Percentiles rank a stretch among this genome's conserved stretches.
These are phyloP conservation scores for Daubentonia madagascariensis DNA, from an alignment of 2,113 vertebrate genomes.

Conservation along the genomic window DNA sequence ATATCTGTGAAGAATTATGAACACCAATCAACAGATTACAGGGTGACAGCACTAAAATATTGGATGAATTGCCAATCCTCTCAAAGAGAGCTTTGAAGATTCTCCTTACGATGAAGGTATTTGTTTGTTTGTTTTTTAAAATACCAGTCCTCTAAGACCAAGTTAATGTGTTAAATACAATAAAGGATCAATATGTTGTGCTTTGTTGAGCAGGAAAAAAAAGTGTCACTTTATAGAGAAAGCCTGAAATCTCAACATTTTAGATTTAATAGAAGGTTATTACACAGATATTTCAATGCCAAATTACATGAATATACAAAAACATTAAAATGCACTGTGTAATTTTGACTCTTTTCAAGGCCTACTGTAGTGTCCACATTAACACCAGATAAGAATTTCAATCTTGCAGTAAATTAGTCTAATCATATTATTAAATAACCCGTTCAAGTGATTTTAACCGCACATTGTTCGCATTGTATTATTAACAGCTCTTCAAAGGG, in stretches of 20 bases:
- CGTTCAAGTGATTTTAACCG: slow-evolving; percentile 47
- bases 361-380: neutral
- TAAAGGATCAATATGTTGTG: neutral
- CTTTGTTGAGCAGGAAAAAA: neutral
- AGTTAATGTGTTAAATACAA: neutral
- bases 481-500: slow-evolving; percentile 59
- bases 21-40: slow-evolving; percentile 72
- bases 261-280: slow-evolving; percentile 26
- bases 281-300: neutral
- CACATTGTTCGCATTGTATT: slow-evolving; percentile 45
- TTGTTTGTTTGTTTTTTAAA: neutral
- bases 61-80: slow-evolving; percentile 45
- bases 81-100: neutral
- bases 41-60: slow-evolving; percentile 45
- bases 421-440: slow-evolving; percentile 65
- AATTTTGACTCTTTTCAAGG: neutral
- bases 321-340: neutral
- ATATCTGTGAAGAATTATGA: slow-evolving; percentile 76
- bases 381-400: slow-evolving; percentile 46
- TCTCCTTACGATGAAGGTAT: neutral
- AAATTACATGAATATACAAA: slow-evolving; percentile 20
- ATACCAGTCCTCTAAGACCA: neutral
- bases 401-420: slow-evolving; percentile 56
- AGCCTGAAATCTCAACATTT: neutral
- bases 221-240: neutral